Evolutionary conservation across 2,888 invertebrate species (phyloP).

Genomic region (Melitaea athalia): DNA sequence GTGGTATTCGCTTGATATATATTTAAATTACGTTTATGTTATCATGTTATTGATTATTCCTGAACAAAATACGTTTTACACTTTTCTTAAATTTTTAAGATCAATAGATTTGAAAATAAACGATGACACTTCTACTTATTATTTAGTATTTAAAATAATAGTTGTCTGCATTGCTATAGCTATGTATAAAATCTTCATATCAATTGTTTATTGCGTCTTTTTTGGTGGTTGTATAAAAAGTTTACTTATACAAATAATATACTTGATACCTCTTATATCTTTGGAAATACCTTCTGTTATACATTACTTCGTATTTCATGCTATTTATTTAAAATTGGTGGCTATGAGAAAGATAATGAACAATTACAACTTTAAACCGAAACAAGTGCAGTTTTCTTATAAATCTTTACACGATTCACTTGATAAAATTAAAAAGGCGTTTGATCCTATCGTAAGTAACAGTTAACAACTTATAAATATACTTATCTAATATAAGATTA

Average conservation of each 20-base stretch:
- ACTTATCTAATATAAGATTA: no score
- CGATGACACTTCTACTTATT: not conserved
- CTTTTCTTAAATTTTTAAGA: not conserved
- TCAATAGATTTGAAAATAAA: not conserved
- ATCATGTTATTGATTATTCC: not conserved
- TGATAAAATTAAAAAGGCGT: not conserved
- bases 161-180: not conserved
- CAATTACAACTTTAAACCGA: not conserved
- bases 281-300: not conserved
- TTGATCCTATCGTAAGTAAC: constrained; percentile 17
- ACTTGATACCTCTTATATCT: not conserved
- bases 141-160: constrained; percentile 1
- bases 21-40: not conserved
- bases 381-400: constrained; percentile 9
- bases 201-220: constrained; percentile 1
- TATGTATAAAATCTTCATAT: not conserved
- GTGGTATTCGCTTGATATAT: no score
- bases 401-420: constrained; percentile 15
- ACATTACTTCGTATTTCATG: not conserved
- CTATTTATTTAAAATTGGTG: not conserved
- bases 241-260: not conserved
- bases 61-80: not conserved
- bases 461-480: no score
- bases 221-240: not conserved
- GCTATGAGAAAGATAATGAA: constrained; percentile 11